Evolutionary conservation across 2,113 vertebrate species (phyloP).

Genomic region (Otolemur garnettii): DNA sequence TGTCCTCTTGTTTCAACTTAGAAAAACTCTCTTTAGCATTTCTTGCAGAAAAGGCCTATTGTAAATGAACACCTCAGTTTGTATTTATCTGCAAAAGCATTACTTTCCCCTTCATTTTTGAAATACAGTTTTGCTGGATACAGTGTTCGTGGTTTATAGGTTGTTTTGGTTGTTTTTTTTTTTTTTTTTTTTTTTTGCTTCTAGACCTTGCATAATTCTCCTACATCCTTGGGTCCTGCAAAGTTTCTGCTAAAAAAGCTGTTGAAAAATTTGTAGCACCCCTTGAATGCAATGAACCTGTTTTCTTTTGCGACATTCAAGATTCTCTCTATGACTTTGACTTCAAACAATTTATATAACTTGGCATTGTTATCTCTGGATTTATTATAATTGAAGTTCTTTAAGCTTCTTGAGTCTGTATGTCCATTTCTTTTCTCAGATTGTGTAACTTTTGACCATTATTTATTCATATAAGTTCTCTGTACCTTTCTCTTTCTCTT

Average conservation of each 20-base stretch:
- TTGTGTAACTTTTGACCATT: neutral
- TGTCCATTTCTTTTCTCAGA: neutral
- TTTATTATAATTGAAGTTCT: neutral
- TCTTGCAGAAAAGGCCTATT: neutral
- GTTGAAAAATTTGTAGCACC: neutral
- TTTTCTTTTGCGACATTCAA: neutral
- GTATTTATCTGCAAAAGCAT: neutral
- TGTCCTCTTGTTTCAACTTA: neutral
- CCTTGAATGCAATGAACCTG: neutral
- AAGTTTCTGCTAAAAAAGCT: neutral
- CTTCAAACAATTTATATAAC: neutral
- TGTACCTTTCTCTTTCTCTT: neutral
- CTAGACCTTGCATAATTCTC: neutral
- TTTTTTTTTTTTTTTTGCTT: neutral
- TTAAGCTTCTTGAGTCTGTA: neutral
- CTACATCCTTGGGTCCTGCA: neutral
- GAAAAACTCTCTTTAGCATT: neutral
- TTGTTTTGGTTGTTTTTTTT: too few relatives aligned
- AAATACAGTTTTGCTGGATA: neutral
- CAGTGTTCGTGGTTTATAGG: neutral
- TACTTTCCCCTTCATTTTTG: neutral
- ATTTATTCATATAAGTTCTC: neutral
- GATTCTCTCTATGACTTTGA: neutral
- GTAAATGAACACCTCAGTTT: neutral
- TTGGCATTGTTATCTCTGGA: neutral